These are phyloP conservation scores for Temnothorax longispinosus DNA, from an alignment of 1,140 invertebrate genomes.

Conservation along the genomic window DNA sequence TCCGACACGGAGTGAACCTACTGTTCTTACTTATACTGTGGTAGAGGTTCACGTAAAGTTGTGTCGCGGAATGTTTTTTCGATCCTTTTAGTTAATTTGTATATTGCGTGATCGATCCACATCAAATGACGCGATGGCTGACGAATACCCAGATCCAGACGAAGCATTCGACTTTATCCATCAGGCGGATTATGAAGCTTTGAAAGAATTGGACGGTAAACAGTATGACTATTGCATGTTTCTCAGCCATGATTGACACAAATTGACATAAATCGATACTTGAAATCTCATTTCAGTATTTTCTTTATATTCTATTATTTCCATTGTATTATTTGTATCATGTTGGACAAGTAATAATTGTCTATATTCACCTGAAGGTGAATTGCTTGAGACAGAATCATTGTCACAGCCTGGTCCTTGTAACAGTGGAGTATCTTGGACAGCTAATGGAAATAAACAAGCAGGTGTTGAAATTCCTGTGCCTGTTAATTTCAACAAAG, in stretches of 20 bases:
- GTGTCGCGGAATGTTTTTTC: neutral
- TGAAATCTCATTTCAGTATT: neutral
- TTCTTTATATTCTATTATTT: neutral
- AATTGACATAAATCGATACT: neutral
- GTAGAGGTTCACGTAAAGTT: no score
- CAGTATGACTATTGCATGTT: conserved; percentile 63
- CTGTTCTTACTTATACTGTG: no score
- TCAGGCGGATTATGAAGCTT: conserved; percentile 90
- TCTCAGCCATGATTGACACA: neutral
- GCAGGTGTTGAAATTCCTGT: neutral
- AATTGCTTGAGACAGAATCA: neutral
- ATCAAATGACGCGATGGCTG: conserved; percentile 79
- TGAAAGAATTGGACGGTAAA: conserved; percentile 87
- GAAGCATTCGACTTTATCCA: conserved; percentile 92
- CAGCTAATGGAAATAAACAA: neutral
- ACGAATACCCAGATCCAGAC: conserved; percentile 91
- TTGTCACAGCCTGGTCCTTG: neutral
- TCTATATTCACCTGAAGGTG: neutral
- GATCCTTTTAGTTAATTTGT: conserved; percentile 16
- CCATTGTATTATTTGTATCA: neutral
- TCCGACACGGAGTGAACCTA: no score
- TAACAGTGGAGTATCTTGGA: neutral
- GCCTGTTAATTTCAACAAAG: neutral
- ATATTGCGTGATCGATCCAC: neutral
- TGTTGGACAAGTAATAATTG: conserved; percentile 2